Base-by-base conservation (phyloP, 2,888 invertebrate species). In the Stenodema calcarata region DNA sequence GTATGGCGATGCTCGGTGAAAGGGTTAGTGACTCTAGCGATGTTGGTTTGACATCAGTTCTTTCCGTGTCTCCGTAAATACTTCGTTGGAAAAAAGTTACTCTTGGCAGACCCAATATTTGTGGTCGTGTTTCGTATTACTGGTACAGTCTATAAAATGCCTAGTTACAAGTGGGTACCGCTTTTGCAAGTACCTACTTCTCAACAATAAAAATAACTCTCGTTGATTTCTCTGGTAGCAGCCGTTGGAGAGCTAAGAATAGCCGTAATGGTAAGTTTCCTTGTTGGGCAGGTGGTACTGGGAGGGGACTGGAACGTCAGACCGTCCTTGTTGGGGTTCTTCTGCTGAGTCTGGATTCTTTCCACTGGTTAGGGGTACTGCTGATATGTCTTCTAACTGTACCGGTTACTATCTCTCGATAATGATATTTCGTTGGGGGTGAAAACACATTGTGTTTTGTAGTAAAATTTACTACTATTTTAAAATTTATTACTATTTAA, bases 241-340 rank as follows among this genome's bases (percentile, higher is more conserved):
- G 23, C 30, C 18, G 12, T 12, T 28, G 7, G 50, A 50, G 47
- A 35, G 50, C 80, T 54, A 80, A 80, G 80, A 80, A 80, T 80
- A 80, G 80, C 80, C 50, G 47, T 28, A 30, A 50, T 27, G 44
- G 23, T 79, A 47, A 50, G 80, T 80, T 80, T 80, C 80, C 80
- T 80, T 80, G 80, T 80, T 80, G 28, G 80, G 80, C 80, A 80
- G 80, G 80, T 80, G 80, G 80, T 80, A 80, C 80, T 27, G 54
- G 47, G 47, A 27, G 80, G 54, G 78, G 44, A 42, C 44, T 27
- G 16, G 30, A 27, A 30, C 14, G 30, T 27, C 78, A 42, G 42
- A 14, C 41, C 44, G 42, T 42, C 78, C 41, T 78, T 47, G 41
- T 47, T 27, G 18, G 42, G 44, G 44, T 14, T 44, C 78, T 42